Percentiles rank a stretch among this genome's conserved stretches.
Conservation (phyloP, 2,797 vertebrate species). For the Crax fasciolata region DNA sequence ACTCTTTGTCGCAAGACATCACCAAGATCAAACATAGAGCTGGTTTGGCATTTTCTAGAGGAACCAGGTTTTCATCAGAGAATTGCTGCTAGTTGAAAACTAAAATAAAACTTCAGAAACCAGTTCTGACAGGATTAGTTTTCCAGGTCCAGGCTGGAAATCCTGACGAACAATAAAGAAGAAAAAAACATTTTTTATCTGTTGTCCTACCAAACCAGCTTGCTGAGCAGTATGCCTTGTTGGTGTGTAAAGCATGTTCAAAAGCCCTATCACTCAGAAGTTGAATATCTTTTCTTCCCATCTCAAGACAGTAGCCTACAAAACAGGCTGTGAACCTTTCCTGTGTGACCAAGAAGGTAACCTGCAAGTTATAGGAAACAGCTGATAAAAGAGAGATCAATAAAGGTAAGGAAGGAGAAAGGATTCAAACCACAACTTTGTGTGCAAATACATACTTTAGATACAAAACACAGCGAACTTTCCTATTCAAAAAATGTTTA, state of each 20-base stretch:
- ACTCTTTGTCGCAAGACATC: not conserved
- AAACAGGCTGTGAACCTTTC: not conserved
- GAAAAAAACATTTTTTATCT: not conserved
- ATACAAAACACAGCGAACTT: not conserved
- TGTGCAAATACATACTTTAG: not conserved
- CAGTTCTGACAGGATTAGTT: not conserved
- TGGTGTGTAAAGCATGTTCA: not conserved
- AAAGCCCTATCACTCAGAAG: not conserved
- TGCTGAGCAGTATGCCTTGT: not conserved
- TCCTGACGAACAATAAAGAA: not conserved
- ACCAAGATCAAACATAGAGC: not conserved
- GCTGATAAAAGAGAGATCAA: not conserved
- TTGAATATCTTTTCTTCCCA: not conserved
- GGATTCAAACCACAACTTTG: not conserved
- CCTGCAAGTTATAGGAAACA: not conserved
- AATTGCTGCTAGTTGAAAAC: not conserved
- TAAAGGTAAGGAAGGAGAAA: not conserved
- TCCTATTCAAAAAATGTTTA: not conserved
- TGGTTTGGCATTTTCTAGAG: not conserved
- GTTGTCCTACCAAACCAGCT: not conserved
- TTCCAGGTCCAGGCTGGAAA: not conserved
- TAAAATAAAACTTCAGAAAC: not conserved
- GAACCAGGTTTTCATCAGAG: not conserved
- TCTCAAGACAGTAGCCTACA: not conserved
- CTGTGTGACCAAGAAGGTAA: not conserved